A percentile compares a stretch with the other conserved stretches of the same genome.
These are phyloP conservation scores for Gorsachius goisagi DNA, from an alignment of 2,113 vertebrate genomes.

Conservation along the genomic window DNA sequence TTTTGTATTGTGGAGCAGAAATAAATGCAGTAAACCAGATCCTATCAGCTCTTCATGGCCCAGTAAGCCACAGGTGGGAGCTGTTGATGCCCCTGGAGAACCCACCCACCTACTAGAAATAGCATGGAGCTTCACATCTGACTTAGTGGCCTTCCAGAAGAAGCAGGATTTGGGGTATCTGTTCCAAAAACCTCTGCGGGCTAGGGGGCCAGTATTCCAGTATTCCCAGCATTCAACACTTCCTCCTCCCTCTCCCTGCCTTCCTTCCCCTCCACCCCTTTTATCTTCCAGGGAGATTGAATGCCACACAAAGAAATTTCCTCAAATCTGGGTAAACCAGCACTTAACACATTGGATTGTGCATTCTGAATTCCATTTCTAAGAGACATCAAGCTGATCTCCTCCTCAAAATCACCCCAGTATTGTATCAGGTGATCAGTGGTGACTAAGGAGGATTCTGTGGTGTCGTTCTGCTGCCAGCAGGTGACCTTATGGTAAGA, in stretches of 20 bases:
- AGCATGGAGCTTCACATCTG: not conserved
- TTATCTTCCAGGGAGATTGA: not conserved
- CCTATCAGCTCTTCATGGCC: not conserved
- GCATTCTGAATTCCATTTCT: not conserved
- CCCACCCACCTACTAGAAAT: not conserved
- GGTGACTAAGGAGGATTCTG: not conserved
- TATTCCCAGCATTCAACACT: not conserved
- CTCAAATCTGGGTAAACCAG: not conserved
- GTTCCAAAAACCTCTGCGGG: not conserved
- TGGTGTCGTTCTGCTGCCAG: not conserved
- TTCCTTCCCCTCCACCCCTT: not conserved
- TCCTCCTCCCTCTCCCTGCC: not conserved
- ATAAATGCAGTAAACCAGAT: not conserved
- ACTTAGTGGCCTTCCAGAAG: not conserved
- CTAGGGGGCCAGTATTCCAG: accelerated
- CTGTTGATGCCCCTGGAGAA: not conserved
- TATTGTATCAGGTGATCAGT: not conserved
- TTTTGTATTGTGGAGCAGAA: not conserved
- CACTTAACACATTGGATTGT: not conserved
- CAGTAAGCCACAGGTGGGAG: not conserved
- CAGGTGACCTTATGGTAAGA: not conserved
- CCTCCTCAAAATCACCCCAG: not conserved
- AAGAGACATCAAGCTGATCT: not conserved
- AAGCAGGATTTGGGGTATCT: not conserved
- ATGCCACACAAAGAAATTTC: not conserved